Base-by-base conservation (phyloP, 2,888 invertebrate species). In the Mayetiola destructor region DNA sequence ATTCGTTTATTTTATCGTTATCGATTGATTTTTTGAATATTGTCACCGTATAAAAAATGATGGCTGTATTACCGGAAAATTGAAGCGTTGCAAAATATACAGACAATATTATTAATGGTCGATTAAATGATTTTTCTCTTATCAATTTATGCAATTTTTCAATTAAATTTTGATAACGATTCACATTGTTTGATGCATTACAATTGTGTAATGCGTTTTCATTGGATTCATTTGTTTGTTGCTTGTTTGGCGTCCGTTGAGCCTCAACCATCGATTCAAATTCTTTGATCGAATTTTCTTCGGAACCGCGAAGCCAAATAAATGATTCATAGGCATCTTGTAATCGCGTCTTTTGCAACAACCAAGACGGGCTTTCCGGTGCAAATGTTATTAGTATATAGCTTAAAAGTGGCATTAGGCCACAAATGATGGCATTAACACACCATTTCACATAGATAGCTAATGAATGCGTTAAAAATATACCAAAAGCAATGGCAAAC, bases 361-460 rank as follows among this genome's bases (percentile, higher is more conserved):
- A 66, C 80, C 81, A 83, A 0, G 74, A 71, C 0, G 82, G 82
- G 58, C 80, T 81, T 66, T 83, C 82, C 1, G 80, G 80, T 1
- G 77, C 71, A 20, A 77, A 63, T 18, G 70, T 66, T 29, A 80
- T 66, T 9, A 78, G 62, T 2, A 76, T 57, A 20, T 75, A 73
- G n/a, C 76, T 73, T 4, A 78, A 21, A 2, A 79, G 65, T 1
- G 80, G 79, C 54, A 79, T 72, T 1, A 73, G 53, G 10, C 75
- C 73, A 61, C 76, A 76, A n/a, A 81, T 70, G 0, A 76, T 70
- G 0, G 81, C 80, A 0, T 80, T 78, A 63, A 73, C 71, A 62
- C 78, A 74, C 82, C 82, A 83, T 14, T 74, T 68, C n/a, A 80
- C 66, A 64, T 77, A 80, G 1, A 80, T 80, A 0, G 82, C 83